phyloP scores from a whole-genome alignment of 2,113 vertebrate genomes.

The Lepisosteus oculatus region DNA sequence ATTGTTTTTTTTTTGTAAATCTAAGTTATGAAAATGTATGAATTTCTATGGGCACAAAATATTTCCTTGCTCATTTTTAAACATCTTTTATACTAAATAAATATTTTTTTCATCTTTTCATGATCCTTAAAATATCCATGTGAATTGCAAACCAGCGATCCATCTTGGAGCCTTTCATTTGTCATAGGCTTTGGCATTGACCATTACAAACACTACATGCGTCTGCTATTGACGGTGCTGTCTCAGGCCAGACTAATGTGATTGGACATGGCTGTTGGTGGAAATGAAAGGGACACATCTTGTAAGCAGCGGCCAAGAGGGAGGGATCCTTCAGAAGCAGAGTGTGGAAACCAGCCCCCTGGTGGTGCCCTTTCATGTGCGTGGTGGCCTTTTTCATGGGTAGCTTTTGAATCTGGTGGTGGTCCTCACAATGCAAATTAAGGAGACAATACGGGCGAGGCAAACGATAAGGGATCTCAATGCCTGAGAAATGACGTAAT shows the following conservation, averaged over 20 bases:
- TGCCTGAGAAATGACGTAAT: background rate
- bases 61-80: too few relatives aligned
- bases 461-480: too few relatives aligned
- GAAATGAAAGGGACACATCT: too few relatives aligned
- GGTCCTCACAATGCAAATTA: slow-evolving; percentile 16
- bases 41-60: too few relatives aligned
- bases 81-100: too few relatives aligned
- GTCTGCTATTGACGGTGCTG: background rate
- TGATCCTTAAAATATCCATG: too few relatives aligned
- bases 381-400: background rate
- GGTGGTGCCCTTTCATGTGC: background rate
- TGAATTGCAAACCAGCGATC: too few relatives aligned
- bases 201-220: background rate
- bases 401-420: slow-evolving; percentile 15
- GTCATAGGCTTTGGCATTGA: background rate
- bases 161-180: background rate
- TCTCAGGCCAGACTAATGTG: background rate
- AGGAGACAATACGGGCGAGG: slow-evolving; percentile 1
- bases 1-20: too few relatives aligned
- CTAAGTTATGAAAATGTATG: too few relatives aligned
- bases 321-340: background rate
- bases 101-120: too few relatives aligned
- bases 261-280: slow-evolving; percentile 7
- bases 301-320: background rate
- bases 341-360: too few relatives aligned